Base-by-base conservation (phyloP, 2,113 vertebrate genomes). In the Centropristis striata region DNA sequence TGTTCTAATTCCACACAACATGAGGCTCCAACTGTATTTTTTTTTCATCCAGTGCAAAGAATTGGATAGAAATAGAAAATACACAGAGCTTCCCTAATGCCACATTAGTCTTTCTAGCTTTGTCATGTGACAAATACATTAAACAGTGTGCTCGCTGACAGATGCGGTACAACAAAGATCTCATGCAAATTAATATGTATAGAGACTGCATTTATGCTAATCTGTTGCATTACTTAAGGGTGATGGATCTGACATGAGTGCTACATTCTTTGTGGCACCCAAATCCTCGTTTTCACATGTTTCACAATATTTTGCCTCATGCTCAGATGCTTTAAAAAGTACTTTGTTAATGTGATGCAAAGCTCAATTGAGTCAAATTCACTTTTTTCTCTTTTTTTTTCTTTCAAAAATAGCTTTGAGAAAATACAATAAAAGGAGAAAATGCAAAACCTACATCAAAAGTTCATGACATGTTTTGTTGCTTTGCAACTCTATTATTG, bases 391-490 rank as follows among this genome's bases (percentile, higher is more conserved):
- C 37, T 21, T 37, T 68, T 75, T 61, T n/a, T 37, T 0, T 2
- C 37, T 21, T 32, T 60, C 2, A 25, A 82, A 90, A 81, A 89
- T 57, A 74, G 75, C 77, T 84, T 79, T 44, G 50, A 75, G 47
- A 57, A 72, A 60, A 55, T 41, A 42, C 21, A 63, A 77, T 25
- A 47, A 37, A 74, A 66, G 3, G 2, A 13, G 2, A 21, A 80
- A 79, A 85, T 67, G 42, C 66, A 70, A 86, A 83, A 77, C 63
- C 80, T 42, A 71, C 57, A 63, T 90, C 74, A 86, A 80, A 86
- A 90, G 87, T 92, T 90, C 83, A 80, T 59, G 82, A 78, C 77
- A 80, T 79, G 71, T 88, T 87, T 91, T 92, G 84, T 85, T 90
- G 75, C 78, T 75, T 68, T 63, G 71, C 66, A 65, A 80, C 76